A percentile compares a stretch with the other conserved stretches of the same genome.
Conservation (phyloP, 2,113 vertebrate genomes). For the Gambusia affinis region DNA sequence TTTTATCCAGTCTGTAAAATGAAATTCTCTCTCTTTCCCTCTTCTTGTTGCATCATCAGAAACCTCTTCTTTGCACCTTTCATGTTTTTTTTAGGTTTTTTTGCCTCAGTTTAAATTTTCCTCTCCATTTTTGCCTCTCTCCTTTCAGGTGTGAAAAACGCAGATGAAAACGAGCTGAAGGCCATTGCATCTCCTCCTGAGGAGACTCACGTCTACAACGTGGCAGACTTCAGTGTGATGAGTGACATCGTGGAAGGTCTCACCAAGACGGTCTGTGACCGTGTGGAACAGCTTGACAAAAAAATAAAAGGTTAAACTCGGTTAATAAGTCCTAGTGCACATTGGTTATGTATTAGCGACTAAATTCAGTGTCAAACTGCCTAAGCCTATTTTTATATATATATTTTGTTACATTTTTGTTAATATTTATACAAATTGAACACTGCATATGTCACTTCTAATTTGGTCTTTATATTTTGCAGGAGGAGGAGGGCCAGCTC, state of each 20-base stretch:
- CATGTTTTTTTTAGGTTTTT: neutral
- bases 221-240: slow-evolving; percentile 95
- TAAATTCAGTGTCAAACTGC: too few species aligned
- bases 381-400: too few species aligned
- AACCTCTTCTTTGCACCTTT: neutral
- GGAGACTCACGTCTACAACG: slow-evolving; percentile 92
- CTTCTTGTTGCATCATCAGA: slow-evolving; percentile 15
- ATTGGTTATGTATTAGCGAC: neutral
- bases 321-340: neutral
- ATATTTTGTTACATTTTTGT: neutral
- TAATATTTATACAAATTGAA: neutral
- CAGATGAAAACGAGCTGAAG: slow-evolving; percentile 91
- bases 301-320: slow-evolving; percentile 71
- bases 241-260: slow-evolving; percentile 91
- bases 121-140: neutral
- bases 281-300: slow-evolving; percentile 88
- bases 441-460: neutral
- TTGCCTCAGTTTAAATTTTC: neutral
- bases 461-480: slow-evolving; percentile 29
- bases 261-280: slow-evolving; percentile 88
- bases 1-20: neutral
- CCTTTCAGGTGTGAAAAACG: slow-evolving; percentile 93
- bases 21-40: neutral
- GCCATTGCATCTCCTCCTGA: slow-evolving; percentile 93
- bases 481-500: slow-evolving; percentile 78